Base-by-base conservation (phyloP, 2,113 vertebrate species). In the Callipepla squamata region DNA sequence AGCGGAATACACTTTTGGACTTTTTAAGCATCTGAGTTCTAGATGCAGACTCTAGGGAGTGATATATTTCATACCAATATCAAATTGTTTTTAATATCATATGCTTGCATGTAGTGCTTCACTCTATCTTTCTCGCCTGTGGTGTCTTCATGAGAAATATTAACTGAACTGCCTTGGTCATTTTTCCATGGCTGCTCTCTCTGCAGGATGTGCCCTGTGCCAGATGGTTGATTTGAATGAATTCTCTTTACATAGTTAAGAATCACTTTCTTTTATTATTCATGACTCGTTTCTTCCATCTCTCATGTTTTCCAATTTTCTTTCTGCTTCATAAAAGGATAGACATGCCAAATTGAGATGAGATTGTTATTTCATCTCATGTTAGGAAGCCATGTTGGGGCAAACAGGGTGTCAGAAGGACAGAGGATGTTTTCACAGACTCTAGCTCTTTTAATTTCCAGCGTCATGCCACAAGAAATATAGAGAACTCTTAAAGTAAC, bases 251-350 rank as follows among this genome's bases (percentile, higher is more conserved):
- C 90, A 89, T 86, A 85, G 77, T 89, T 86, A 94, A 95, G 95
- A 96, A 93, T 95, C 90, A 84, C 82, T 94, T 92, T 91, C 91
- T 90, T 96, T 94, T 92, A 94, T 96, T 95, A 92, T 95, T 95
- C 91, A 94, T 94, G 38, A 89, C 91, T 94, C 86, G 80, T 92
- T 95, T 92, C 95, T 96, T 96, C 89, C 91, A 92, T 90, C 66
- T 93, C 87, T 91, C 85, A 42, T 84, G 93, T 94, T 94, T 95
- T 93, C 90, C 80, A 84, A 5, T 93, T 96, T 95, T 90, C 62
- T 86, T 72, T 85, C 47, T 77, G 85, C 93, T 94, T 94, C 65
- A 68, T 47, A 84, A 74, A 45, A 0, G 11, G 36, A 38, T 16
- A 69, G 77, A 88, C 80, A 85, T 89, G 90, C 61, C 85, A 85